Evolutionary conservation across 53 echinoderm and acorn worm genomes (phyloP), one percentile per base, ranked within the genome.

Genomic region (Apostichopus leukothele): DNA sequence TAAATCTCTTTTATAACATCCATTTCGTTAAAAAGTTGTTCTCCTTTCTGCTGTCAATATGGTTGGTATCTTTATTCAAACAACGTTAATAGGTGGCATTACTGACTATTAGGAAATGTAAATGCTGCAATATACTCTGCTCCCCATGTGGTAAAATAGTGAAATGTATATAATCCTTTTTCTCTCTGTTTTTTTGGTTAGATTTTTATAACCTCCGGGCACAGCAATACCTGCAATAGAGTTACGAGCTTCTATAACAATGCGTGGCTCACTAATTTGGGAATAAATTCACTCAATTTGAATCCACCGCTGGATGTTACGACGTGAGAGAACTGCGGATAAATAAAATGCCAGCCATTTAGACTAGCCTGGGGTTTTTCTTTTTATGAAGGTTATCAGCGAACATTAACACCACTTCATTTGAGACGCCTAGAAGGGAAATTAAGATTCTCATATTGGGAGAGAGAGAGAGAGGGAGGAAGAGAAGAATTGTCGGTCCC

Each of bases 281-380:
- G 19, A 79, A 79, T 79, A 79, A 79, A 79, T 79, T 79, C 79
- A n/a, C 79, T 79, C 79, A 79, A 79, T 79, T 79, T 79, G 51
- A 39, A 79, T 79, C 79, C 79, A 79, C 79, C 52, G 79, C n/a
- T 79, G 79, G 79, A 79, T 51, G 53, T n/a, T n/a, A 52, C 79
- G 18, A 51, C 79, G 79, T 79, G 79, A 79, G 52, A 19, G 79
- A 79, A 79, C 50, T 53, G n/a, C 19, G 53, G 79, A 18, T 52
- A 51, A 51, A 52, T 79, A 79, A 78, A 79, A 79, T 79, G 79
- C 51, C 79, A 79, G 52, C 51, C 79, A 51, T 51, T 79, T 79
- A 13, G 50, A 51, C 53, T 79, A 18, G 79, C 79, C 79, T 5
- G 53, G 18, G 79, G 79, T 79, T 52, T 53, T 52, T 16, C 39